A percentile compares a stretch with the other conserved stretches of the same genome.
Conservation (phyloP, 2,113 vertebrate species). For the Cygnus buccinator region DNA sequence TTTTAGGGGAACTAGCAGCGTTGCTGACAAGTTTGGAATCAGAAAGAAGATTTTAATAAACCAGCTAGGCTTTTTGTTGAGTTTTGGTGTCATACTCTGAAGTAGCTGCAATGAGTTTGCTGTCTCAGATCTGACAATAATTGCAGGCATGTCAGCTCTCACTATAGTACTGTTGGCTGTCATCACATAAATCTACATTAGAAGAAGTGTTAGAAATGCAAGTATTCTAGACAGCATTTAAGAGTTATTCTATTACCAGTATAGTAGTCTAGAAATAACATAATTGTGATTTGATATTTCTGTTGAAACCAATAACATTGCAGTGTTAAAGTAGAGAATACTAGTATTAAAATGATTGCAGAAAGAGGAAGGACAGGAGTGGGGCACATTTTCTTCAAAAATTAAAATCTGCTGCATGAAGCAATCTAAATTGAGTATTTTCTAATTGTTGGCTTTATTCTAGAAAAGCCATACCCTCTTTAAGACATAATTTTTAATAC, state of each 20-base stretch:
- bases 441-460: neutral
- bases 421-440: neutral
- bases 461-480: neutral
- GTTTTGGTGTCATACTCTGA: slow-evolving; percentile 28
- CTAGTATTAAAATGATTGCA: neutral
- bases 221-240: neutral
- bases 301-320: neutral
- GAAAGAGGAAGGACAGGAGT: neutral
- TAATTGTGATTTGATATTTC: neutral
- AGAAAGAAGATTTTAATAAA: slow-evolving; percentile 9
- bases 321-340: neutral
- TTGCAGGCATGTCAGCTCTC: slow-evolving; percentile 32
- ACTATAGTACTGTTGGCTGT: neutral
- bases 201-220: slow-evolving; percentile 1
- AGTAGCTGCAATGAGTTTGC: slow-evolving; percentile 17
- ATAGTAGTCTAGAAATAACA: neutral
- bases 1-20: neutral
- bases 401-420: neutral
- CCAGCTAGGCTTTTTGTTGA: neutral
- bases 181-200: neutral
- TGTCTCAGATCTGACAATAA: slow-evolving; percentile 19
- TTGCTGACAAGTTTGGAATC: neutral
- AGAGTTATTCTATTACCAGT: neutral
- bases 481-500: neutral
- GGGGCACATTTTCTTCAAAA: neutral